Percentiles rank a stretch among this genome's conserved stretches.
Evolutionary conservation across 30 jellyfish, hydroid and myxozoan genomes (phyloP).

Genomic region (Phacellophora camtschatica): DNA sequence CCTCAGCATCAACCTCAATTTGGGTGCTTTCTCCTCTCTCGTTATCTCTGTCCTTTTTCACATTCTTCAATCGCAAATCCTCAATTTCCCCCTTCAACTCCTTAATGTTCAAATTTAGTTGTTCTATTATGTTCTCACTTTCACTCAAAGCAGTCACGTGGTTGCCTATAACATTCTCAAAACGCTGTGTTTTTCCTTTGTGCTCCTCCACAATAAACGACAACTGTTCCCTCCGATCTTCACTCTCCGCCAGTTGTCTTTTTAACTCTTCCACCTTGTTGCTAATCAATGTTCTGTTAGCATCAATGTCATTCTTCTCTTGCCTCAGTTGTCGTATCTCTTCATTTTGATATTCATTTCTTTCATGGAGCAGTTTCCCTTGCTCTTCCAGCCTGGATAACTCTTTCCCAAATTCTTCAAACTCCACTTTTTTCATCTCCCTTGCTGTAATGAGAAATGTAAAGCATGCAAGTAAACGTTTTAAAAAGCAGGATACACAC

Average conservation of each 20-base stretch:
- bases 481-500: too few relatives aligned
- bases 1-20: background rate
- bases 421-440: background rate
- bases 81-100: background rate
- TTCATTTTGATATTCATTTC: conserved; percentile 35
- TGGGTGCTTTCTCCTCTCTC: background rate
- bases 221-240: conserved; percentile 59
- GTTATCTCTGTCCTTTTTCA: background rate
- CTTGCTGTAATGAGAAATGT: conserved; percentile 25
- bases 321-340: conserved; percentile 45
- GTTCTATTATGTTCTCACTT: conserved; percentile 67
- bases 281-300: background rate
- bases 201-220: conserved; percentile 69
- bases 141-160: conserved; percentile 70
- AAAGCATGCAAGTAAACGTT: too few relatives aligned
- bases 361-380: conserved; percentile 37
- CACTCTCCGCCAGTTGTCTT: conserved; percentile 44
- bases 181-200: conserved; percentile 18
- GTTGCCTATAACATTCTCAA: conserved; percentile 28
- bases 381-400: conserved; percentile 57
- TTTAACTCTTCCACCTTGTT: conserved; percentile 20
- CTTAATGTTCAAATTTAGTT: conserved; percentile 40
- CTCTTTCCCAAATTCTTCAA: conserved; percentile 45
- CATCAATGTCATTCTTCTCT: conserved; percentile 28
- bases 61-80: background rate